phyloP scores from a whole-genome alignment of 2,113 vertebrate genomes.

The Bos taurus region DNA sequence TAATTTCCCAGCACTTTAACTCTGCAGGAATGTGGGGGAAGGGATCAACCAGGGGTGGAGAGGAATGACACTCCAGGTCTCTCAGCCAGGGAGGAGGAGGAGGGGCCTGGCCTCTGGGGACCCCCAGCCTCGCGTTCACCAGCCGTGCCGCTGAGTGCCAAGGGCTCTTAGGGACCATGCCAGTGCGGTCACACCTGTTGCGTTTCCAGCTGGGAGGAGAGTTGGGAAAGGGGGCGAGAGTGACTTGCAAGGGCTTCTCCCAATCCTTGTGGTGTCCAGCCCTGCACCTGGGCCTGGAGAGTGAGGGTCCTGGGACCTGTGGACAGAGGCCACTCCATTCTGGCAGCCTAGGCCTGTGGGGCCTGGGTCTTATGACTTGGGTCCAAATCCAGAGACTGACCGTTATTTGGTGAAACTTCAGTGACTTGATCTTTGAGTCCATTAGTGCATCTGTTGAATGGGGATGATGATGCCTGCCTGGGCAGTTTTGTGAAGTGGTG shows the following conservation, averaged over 20 bases:
- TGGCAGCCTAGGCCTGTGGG: background rate
- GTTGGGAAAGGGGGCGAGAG: background rate
- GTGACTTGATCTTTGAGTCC: background rate
- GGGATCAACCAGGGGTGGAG: background rate
- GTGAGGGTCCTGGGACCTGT: background rate
- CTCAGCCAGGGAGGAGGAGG: background rate
- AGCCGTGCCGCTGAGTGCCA: rapidly evolving
- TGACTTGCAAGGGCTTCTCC: background rate
- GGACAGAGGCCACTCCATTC: background rate
- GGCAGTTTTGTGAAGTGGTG: background rate
- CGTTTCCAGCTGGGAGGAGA: background rate
- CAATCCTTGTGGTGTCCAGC: rapidly evolving
- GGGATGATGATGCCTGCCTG: background rate
- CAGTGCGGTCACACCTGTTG: too few relatives aligned
- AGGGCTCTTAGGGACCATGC: background rate
- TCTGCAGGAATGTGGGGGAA: background rate
- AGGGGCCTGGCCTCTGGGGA: background rate
- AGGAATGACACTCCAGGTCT: background rate
- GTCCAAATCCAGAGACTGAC: background rate
- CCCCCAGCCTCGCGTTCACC: too few relatives aligned
- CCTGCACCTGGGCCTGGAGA: background rate
- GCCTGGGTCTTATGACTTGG: background rate
- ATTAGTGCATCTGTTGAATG: background rate
- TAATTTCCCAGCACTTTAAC: background rate
- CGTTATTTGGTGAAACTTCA: background rate